Evolutionary conservation across 2,888 invertebrate species (phyloP).

Genomic region (Apotomis turbidana): DNA sequence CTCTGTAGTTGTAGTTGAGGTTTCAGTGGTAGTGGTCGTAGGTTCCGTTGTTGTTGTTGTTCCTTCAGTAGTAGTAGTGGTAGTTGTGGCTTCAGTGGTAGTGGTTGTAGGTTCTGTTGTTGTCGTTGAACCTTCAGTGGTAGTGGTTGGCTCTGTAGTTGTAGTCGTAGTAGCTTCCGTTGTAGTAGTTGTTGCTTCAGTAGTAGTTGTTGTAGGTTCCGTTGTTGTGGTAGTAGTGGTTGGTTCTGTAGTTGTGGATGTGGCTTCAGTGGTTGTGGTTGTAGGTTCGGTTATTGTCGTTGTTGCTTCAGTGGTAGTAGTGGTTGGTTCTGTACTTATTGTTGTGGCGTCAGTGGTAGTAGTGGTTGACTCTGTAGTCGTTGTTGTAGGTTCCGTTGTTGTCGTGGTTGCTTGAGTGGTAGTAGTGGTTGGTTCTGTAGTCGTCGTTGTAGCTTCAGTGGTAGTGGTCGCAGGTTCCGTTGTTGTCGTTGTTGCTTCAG

Average conservation of each 20-base stretch:
- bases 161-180: slow-evolving; percentile 3
- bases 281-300: not conserved
- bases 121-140: not conserved
- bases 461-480: slow-evolving; percentile 6
- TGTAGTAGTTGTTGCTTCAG: not conserved
- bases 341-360: not conserved
- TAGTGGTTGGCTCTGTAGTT: not conserved
- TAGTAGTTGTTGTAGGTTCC: not conserved
- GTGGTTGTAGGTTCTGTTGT: not conserved
- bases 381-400: slow-evolving; percentile 4
- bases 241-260: not conserved
- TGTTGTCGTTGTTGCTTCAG: slow-evolving; percentile 20
- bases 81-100: slow-evolving; percentile 1
- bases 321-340: not conserved
- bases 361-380: slow-evolving; percentile 1
- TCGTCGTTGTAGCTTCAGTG: slow-evolving; percentile 17
- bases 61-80: not conserved
- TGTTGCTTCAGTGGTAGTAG: slow-evolving; percentile 1
- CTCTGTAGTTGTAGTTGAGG: slow-evolving; percentile 2
- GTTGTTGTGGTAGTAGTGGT: not conserved
- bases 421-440: not conserved
- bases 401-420: not conserved
- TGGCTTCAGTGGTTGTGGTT: not conserved
- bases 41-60: slow-evolving; percentile 15
- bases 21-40: not conserved